Evolutionary conservation across 2,888 invertebrate genomes (phyloP).

Genomic region (Chesias legatella): DNA sequence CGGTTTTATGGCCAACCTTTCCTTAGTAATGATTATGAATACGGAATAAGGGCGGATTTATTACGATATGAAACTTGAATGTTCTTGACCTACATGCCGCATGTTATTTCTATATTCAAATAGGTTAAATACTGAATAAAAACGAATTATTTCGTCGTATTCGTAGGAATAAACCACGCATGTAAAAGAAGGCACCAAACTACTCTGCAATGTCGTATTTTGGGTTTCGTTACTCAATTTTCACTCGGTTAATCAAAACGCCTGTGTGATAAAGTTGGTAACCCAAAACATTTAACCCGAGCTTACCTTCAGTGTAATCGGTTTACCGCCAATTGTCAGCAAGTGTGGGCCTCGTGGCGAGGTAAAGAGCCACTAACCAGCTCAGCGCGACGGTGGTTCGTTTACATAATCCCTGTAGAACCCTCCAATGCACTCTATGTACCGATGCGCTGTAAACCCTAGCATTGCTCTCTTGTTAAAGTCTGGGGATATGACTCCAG

Average conservation of each 20-base stretch:
- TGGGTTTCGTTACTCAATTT: too few relatives aligned
- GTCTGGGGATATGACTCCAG: constrained; percentile 11
- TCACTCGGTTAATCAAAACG: too few relatives aligned
- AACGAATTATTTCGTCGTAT: too few relatives aligned
- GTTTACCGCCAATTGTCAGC: constrained; percentile 28
- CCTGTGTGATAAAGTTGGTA: too few relatives aligned
- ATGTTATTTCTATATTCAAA: too few relatives aligned
- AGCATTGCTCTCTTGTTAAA: constrained; percentile 1
- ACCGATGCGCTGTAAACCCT: constrained; percentile 12
- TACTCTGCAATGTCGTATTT: too few relatives aligned
- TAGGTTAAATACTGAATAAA: too few relatives aligned
- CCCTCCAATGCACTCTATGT: constrained; percentile 25
- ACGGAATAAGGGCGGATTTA: constrained; percentile 12
- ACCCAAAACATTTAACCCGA: too few relatives aligned
- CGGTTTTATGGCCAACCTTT: constrained; percentile 4
- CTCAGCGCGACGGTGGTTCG: constrained; percentile 32
- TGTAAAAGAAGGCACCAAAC: too few relatives aligned
- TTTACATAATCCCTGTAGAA: constrained; percentile 39
- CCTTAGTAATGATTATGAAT: constrained; percentile 10
- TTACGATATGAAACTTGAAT: constrained; percentile 8
- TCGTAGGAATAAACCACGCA: too few relatives aligned
- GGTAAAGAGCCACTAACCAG: constrained; percentile 40
- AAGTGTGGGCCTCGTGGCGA: constrained; percentile 23
- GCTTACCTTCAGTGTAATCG: constrained; percentile 6
- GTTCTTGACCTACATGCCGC: constrained; percentile 9